phyloP scores from a whole-genome alignment of 2,113 vertebrate genomes.

The Gymnarchus niloticus region DNA sequence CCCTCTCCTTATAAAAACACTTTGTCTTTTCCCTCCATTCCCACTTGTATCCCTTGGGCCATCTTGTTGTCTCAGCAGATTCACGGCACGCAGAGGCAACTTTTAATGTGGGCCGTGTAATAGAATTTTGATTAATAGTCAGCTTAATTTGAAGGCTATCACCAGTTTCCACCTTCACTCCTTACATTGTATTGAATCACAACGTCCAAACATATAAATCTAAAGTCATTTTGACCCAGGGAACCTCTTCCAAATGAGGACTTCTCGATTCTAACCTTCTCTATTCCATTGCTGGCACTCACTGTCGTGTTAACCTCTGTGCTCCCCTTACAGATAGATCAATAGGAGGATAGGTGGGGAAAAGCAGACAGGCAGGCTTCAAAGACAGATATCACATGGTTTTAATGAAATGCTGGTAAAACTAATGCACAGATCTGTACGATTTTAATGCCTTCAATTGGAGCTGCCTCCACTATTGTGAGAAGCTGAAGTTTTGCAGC shows the following conservation, averaged over 20 bases:
- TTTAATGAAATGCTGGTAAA: neutral
- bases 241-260: neutral
- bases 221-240: neutral
- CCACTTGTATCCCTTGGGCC: neutral
- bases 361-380: conserved; percentile 11
- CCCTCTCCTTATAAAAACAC: too few relatives aligned
- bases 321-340: conserved; percentile 39
- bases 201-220: neutral
- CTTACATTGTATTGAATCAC: neutral
- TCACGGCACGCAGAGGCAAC: neutral
- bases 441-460: neutral
- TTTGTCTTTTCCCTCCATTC: neutral
- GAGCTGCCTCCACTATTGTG: neutral
- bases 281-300: conserved; percentile 8
- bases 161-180: neutral
- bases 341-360: conserved; percentile 26
- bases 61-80: neutral
- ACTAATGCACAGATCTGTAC: neutral
- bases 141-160: neutral
- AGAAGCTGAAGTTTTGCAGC: neutral
- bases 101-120: neutral
- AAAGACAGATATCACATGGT: neutral
- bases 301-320: conserved; percentile 33
- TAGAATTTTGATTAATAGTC: neutral
- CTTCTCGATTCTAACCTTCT: neutral